Evolutionary conservation across 1,140 invertebrate species (phyloP).

Genomic region (Goniozus legneri): DNA sequence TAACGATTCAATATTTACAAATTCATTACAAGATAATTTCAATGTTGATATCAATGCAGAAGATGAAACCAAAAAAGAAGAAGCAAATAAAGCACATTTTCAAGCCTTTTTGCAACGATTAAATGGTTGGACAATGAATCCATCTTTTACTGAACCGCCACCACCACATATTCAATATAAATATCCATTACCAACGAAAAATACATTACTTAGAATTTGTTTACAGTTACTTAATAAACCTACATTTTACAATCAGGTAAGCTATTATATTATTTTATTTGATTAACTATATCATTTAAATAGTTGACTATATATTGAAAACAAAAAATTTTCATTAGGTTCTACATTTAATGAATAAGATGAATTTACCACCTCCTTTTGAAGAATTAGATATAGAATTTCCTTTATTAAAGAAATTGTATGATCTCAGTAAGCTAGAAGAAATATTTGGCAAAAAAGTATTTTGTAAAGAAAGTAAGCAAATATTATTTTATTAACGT

Average conservation of each 20-base stretch:
- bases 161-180: conserved; percentile 69
- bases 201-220: conserved; percentile 75
- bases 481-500: conserved; percentile 1
- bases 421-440: conserved; percentile 45
- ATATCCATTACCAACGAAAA: conserved; percentile 71
- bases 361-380: conserved; percentile 89
- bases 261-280: not conserved
- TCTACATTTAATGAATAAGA: conserved; percentile 93
- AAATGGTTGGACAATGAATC: conserved; percentile 65
- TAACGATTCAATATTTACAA: conserved; percentile 36
- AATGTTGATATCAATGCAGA: conserved; percentile 13
- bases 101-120: conserved; percentile 66
- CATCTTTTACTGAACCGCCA: conserved; percentile 69
- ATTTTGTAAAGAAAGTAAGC: conserved; percentile 21
- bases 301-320: not conserved
- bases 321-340: conserved; percentile 53
- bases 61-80: conserved; percentile 24
- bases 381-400: conserved; percentile 53
- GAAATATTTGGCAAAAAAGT: conserved; percentile 50
- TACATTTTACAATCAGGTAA: conserved; percentile 75
- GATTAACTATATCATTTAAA: not conserved
- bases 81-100: conserved; percentile 48
- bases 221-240: conserved; percentile 70
- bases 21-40: conserved; percentile 23
- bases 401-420: conserved; percentile 39